A percentile compares a stretch with the other conserved stretches of the same genome.
Conservation (phyloP, 2,113 vertebrate species). For the Syngnathus typhle region DNA sequence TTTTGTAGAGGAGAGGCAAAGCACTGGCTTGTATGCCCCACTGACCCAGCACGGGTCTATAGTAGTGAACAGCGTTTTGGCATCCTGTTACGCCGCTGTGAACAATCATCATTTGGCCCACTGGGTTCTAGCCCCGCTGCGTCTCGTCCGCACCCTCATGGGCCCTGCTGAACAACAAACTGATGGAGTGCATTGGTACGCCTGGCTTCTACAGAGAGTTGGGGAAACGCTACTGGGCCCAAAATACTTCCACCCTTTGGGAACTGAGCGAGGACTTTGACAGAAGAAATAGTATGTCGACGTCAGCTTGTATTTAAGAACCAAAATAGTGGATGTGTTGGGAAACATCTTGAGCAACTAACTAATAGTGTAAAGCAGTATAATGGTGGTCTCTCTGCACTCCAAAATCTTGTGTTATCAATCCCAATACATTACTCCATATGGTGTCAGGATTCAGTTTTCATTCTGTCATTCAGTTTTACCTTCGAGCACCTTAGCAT, state of each 20-base stretch:
- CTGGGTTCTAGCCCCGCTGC: slow-evolving; percentile 81
- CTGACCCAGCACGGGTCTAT: slow-evolving; percentile 87
- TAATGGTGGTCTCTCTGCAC: neutral
- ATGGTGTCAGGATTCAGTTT: neutral
- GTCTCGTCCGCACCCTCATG: slow-evolving; percentile 76
- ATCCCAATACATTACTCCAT: neutral
- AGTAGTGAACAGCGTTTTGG: slow-evolving; percentile 85
- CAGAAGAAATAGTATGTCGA: slow-evolving; percentile 6
- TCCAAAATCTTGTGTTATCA: neutral
- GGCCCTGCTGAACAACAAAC: slow-evolving; percentile 65
- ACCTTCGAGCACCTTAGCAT: slow-evolving; percentile 3
- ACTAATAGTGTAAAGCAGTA: neutral
- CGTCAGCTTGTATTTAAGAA: slow-evolving; percentile 22
- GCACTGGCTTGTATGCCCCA: slow-evolving; percentile 82
- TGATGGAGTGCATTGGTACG: slow-evolving; percentile 91
- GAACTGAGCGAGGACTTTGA: slow-evolving; percentile 63
- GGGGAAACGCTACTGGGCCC: slow-evolving; percentile 78
- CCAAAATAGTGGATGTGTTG: neutral
- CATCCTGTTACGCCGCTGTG: slow-evolving; percentile 89
- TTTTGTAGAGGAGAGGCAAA: slow-evolving; percentile 64
- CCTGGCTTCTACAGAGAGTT: slow-evolving; percentile 80
- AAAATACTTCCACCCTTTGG: slow-evolving; percentile 84
- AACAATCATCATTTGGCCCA: slow-evolving; percentile 85
- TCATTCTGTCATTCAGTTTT: neutral
- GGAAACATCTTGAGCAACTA: neutral